A percentile compares a stretch with the other conserved stretches of the same genome.
These are phyloP conservation scores for Glyphotaelius pellucidus DNA, from an alignment of 2,888 invertebrate species.

Conservation along the genomic window DNA sequence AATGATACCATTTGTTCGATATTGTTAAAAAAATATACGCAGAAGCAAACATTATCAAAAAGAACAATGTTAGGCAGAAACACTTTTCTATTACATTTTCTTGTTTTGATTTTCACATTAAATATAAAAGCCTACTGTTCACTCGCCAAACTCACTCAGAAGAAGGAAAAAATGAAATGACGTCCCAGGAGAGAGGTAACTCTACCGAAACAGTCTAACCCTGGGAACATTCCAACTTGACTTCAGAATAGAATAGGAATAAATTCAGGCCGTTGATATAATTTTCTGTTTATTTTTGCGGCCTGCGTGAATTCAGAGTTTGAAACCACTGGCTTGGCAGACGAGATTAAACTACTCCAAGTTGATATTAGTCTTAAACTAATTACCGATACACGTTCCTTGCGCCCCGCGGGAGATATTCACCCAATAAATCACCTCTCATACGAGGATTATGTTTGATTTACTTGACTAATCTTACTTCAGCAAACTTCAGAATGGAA, in stretches of 20 bases:
- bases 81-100: neutral
- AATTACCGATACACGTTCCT: neutral
- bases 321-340: neutral
- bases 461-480: neutral
- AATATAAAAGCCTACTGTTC: neutral
- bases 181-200: neutral
- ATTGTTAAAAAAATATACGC: neutral
- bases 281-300: neutral
- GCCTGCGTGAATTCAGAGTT: neutral
- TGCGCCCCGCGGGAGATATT: neutral
- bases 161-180: neutral
- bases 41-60: neutral
- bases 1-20: neutral
- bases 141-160: neutral
- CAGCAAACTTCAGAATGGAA: neutral
- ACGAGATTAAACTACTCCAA: neutral
- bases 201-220: neutral
- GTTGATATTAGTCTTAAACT: slow-evolving; percentile 4
- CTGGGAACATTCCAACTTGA: neutral
- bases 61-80: neutral
- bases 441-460: neutral
- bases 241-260: neutral
- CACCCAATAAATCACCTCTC: neutral
- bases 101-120: neutral
- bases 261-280: neutral